Evolutionary conservation across 2,888 invertebrate genomes (phyloP), one percentile per base, ranked within the genome.

Genomic region (Epinotia ramella): DNA sequence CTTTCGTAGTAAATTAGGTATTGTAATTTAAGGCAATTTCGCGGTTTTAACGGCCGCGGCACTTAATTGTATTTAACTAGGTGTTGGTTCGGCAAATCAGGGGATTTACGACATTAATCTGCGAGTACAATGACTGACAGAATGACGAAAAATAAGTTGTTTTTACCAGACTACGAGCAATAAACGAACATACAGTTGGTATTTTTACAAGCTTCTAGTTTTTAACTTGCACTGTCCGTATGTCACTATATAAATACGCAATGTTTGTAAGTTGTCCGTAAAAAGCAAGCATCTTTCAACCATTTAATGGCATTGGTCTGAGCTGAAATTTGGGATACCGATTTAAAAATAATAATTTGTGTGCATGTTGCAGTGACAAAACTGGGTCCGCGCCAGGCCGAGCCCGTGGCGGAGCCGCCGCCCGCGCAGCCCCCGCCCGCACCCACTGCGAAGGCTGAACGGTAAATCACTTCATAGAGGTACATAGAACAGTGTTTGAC

Each of bases 361-460:
- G 40, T 63, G 20, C 16, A 49, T 83, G 64, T 86, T 87, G 62
- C 90, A 96, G 97, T 97, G 79, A 96, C 95, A 79, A 97, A 97
- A 94, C 95, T 97, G 93, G 95, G 96, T 66, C 96, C 97, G 66
- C 94, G 96, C 79, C 95, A 96, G 75, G 86, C 88, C 18, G 93
- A 94, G 79, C 81, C 83, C 78, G 95, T 85, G 87, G 95, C 81
- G 81, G 95, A 91, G 91, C 95, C 94, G 73, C 90, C 93, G 68
- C 91, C 95, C 73, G 87, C 92, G 76, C 90, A 91, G 82, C 87
- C 94, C 53, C 86, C 94, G 18, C 90, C 91, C 73, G 79, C 88
- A 80, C 85, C 89, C 82, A 78, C 91, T 77, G 82, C 89, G 63
- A 94, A 94, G 86, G 86, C 92, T 85, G 94, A 94, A 88, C 89